Base-by-base conservation (phyloP, 2,113 vertebrate genomes). In the Theristicus caerulescens region DNA sequence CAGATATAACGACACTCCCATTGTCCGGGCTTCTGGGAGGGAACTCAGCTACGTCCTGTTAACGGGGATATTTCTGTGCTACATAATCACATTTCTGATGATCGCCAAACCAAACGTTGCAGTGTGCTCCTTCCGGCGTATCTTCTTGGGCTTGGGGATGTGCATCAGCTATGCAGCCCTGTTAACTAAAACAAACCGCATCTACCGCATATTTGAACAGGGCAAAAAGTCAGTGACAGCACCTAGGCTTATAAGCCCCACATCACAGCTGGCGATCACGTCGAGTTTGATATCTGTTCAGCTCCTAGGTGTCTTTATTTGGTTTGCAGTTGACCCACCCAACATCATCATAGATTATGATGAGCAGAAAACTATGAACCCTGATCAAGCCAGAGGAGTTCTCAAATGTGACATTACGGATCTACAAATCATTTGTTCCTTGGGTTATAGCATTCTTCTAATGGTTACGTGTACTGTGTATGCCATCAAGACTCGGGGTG, bases 401-500 rank as follows among this genome's bases (percentile, higher is more conserved):
- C 98, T 99, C 97, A 99, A 99, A 93, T 99, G 99, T 83, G 99
- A 99, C 98, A 99, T 99, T 97, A 99, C 99, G 25, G 99, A 99
- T 96, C 99, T 99, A 66, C 99, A 99, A 94, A 99, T 99, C 82
- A 99, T 99, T 97, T 99, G 99, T 82, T 99, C 99, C 27, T 96
- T 99, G 98, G 99, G 99, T 52, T 99, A 99, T 96, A 99, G 99
- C 96, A 99, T 99, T 96, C 98, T 99, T 46, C 98, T 99, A 74
- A 99, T 99, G 99, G 99, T 99, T 72, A 99, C 99, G 9, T 99
- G 99, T 97, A 99, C 99, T 97, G 99, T 99, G 86, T 99, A 99
- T 22, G 99, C 99, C 96, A 99, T 99, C 98, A 99, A 99, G 98
- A 99, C 99, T 94, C 98, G 99, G 93, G 99, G 99, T 36, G 99